Evolutionary conservation across 2,888 invertebrate genomes (phyloP), one percentile per base, ranked within the genome.

Genomic region (Drosophila neonasuta): DNA sequence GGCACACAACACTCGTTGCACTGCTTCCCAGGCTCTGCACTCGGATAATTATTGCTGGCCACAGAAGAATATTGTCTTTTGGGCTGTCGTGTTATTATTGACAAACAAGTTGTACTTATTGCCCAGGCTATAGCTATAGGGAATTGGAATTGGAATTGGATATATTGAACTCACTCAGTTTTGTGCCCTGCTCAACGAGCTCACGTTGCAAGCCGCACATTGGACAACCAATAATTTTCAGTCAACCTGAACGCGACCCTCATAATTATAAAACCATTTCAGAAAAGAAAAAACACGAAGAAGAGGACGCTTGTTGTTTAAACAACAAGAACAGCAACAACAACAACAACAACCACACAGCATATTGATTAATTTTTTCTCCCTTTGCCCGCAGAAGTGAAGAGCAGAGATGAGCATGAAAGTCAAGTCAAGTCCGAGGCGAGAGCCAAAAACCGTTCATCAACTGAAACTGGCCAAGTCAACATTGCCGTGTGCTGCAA

Each of bases 211-310:
- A 45, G 34, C 17, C 29, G 30, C 52, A 36, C 39, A 46, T 58
- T 34, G 74, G 74, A 56, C 71, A 82, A 79, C 80, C 86, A 68
- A 83, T 77, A 79, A 83, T 83, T 82, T 86, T 45, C 79, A 78
- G 69, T 69, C 78, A 72, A 72, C 70, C 77, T 67, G 80, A 77
- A 64, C 57, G 70, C 79, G 79, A 79, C 77, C 83, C 82, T 80
- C 83, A 77, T 83, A 80, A 82, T 82, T 82, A 82, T 82, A 82
- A 86, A 80, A 65, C 72, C 82, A 77, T 86, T 85, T 83, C 58
- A 51, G 4, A 36, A 57, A 13, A 11, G 15, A 11, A 24, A 24
- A 24, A 6, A 24, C 5, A 24, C 24, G 24, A 24, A 1, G 24
- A 24, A 24, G 24, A 24, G 24, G 30, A 13, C 15, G 34, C 29